Base-by-base conservation (phyloP, 1,140 invertebrate genomes). In the Zaprionus nigranus region DNA sequence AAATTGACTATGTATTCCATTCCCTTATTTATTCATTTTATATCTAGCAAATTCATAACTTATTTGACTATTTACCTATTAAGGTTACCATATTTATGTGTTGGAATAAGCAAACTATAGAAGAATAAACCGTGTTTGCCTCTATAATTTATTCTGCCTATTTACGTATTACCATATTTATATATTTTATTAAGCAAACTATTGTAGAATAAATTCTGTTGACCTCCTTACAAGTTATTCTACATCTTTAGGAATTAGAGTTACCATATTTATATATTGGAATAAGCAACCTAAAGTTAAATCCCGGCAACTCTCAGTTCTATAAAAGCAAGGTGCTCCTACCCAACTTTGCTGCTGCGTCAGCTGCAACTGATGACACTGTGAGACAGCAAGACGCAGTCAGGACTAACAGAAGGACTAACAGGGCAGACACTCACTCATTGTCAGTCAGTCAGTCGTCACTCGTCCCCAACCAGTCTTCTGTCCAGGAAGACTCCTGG, bases 321-420 rank as follows among this genome's bases (percentile, higher is more conserved):
- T 34, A 11, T 11, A n/a, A 7, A 43, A 43, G 15, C 5, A 1
- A n/a, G 5, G 5, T 2, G 1, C 9, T 0, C n/a, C 7, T 38
- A 1, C n/a, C 40, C 40, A 5, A 46, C n/a, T 46, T 15, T 30
- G 53, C 65, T 90, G 85, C 85, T 84, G 81, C 82, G 85, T 90
- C 85, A 90, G 85, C 85, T 90, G 85, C 85, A 88, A 81, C 85
- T 90, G 85, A 90, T 90, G 85, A 90, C 85, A 90, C 77, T 85
- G 85, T 90, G 85, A 90, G 85, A 76, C 85, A 90, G 79, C 68
- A 79, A 79, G 81, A 78, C 85, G 75, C 71, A 75, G 61, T 57
- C 78, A 61, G 78, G 53, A 56, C 85, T 75, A 87, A 46, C 82
- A 79, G 87, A 82, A 76, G 74, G 62, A 84, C 78, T 81, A 90